A percentile compares a stretch with the other conserved stretches of the same genome.
Evolutionary conservation across 1,140 invertebrate species (phyloP).

Genomic region (Habropoda laboriosa): DNA sequence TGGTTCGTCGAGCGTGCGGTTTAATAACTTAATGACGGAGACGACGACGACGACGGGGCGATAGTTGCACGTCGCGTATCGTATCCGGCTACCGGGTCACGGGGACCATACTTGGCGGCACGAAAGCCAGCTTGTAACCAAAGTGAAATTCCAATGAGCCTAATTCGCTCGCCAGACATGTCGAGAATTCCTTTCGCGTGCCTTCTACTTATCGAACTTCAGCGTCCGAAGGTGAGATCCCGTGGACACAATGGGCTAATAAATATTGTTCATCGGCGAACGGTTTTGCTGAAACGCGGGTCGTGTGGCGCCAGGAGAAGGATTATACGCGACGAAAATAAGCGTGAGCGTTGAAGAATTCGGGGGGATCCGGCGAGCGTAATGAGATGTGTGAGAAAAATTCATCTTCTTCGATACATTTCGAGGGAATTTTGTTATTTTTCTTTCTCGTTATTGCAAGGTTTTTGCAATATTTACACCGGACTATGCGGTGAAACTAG

Average conservation of each 20-base stretch:
- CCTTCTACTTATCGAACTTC: conserved; percentile 37
- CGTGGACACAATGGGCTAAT: conserved; percentile 17
- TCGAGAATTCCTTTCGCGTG: conserved; percentile 56
- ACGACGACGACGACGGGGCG: too few species aligned
- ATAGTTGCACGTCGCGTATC: conserved; percentile 65
- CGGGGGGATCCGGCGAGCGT: neutral
- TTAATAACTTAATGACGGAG: conserved; percentile 50
- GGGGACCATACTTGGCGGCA: conserved; percentile 72
- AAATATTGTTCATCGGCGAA: conserved; percentile 8
- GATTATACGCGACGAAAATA: neutral
- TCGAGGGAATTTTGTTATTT: neutral
- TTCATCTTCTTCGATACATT: neutral
- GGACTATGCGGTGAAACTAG: too few species aligned
- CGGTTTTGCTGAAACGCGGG: neutral
- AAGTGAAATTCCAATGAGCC: conserved; percentile 72
- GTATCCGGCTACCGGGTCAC: conserved; percentile 70
- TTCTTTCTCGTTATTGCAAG: too few species aligned
- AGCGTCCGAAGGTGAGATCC: conserved; percentile 28
- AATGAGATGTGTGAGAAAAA: neutral
- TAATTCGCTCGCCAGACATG: conserved; percentile 67
- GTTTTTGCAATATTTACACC: too few species aligned
- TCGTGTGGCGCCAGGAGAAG: neutral
- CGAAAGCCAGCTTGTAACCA: conserved; percentile 67
- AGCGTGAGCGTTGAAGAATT: neutral
- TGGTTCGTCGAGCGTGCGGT: neutral